Evolutionary conservation across 2,888 invertebrate genomes (phyloP).

Genomic region (Drosophila anomelani): DNA sequence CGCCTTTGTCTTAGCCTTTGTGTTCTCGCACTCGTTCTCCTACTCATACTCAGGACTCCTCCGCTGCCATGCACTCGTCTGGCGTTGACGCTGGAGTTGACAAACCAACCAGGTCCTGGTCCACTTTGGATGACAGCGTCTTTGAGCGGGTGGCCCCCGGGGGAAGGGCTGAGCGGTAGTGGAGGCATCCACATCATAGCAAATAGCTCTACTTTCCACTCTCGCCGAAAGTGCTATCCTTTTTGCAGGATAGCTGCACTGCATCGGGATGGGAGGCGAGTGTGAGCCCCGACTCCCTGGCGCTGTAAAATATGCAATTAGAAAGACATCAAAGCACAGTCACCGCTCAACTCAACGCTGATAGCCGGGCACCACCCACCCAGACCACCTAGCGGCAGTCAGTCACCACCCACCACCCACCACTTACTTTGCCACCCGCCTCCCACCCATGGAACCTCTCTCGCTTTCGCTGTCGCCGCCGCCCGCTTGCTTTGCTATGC

Average conservation of each 20-base stretch:
- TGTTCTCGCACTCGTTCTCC: conserved; percentile 21
- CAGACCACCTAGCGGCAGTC: neutral
- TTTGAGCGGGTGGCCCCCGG: conserved; percentile 20
- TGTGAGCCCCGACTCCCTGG: conserved; percentile 54
- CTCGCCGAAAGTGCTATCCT: conserved; percentile 54
- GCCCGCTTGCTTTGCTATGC: conserved; percentile 54
- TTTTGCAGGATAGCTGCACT: conserved; percentile 59
- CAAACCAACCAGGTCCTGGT: conserved; percentile 48
- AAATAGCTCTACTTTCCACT: conserved; percentile 72
- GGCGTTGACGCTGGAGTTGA: conserved; percentile 52
- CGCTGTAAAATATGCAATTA: conserved; percentile 80
- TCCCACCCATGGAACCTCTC: neutral
- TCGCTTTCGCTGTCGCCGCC: conserved; percentile 8
- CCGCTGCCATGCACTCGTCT: neutral
- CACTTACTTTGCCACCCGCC: conserved; percentile 25
- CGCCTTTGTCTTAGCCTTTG: conserved; percentile 61
- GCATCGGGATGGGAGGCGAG: conserved; percentile 7
- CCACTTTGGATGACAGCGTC: conserved; percentile 47
- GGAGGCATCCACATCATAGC: conserved; percentile 51
- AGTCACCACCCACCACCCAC: conserved; percentile 18
- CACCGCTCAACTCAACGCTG: conserved; percentile 42
- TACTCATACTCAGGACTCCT: neutral
- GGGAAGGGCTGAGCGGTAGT: neutral
- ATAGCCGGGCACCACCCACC: conserved; percentile 18
- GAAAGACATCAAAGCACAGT: conserved; percentile 74